These are phyloP conservation scores for Lepidocyrtinus sp. DNA, from an alignment of 2,888 invertebrate genomes.

Conservation along the genomic window DNA sequence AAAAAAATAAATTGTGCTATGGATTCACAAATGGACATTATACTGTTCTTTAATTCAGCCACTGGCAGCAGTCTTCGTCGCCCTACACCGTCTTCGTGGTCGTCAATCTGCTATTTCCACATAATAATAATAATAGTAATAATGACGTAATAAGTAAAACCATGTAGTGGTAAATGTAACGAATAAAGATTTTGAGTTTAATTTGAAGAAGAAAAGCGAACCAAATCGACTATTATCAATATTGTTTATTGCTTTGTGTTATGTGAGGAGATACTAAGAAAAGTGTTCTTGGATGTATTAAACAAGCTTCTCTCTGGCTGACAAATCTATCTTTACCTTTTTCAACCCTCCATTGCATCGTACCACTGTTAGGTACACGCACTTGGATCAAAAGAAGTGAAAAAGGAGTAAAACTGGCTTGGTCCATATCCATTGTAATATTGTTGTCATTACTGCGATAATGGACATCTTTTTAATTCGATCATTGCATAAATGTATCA, in stretches of 20 bases:
- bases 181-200: slow-evolving; percentile 23
- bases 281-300: neutral
- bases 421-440: slow-evolving; percentile 23
- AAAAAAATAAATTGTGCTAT: no score
- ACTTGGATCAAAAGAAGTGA: neutral
- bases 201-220: slow-evolving; percentile 31
- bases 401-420: slow-evolving; percentile 47
- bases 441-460: slow-evolving; percentile 42
- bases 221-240: slow-evolving; percentile 20
- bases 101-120: slow-evolving; percentile 39
- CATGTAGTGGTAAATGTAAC: slow-evolving; percentile 32
- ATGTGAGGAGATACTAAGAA: neutral
- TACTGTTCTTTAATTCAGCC: neutral
- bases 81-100: slow-evolving; percentile 31
- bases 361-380: neutral
- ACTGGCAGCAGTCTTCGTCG: slow-evolving; percentile 22
- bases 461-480: slow-evolving; percentile 47
- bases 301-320: neutral
- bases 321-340: neutral
- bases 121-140: slow-evolving; percentile 40
- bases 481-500: slow-evolving; percentile 49
- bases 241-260: slow-evolving; percentile 12
- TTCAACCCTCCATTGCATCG: neutral
- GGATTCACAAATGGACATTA: neutral
- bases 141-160: slow-evolving; percentile 43